Base-by-base conservation (phyloP, 2,888 invertebrate species). In the Diplolepis rosae region DNA sequence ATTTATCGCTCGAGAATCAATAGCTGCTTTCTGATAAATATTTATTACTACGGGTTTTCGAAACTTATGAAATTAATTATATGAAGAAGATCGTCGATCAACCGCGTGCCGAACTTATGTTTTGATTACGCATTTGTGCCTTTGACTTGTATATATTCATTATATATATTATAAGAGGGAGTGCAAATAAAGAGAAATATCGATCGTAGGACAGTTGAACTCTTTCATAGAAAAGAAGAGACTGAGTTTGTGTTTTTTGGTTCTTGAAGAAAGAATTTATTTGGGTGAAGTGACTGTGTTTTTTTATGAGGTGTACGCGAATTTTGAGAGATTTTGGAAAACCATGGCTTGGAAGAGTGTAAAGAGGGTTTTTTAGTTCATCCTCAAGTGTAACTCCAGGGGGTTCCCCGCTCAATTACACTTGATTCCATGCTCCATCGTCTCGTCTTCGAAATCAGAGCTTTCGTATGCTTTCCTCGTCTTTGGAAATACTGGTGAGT, bases 391-490 rank as follows among this genome's bases (percentile, higher is more conserved):
- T 61, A 61, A 61, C 39, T n/a, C 24, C 9, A 61, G 24, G 24
- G 39, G n/a, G 61, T 61, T 61, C 27, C 15, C 39, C 39, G 39
- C 61, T 61, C 39, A 39, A 39, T 61, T 61, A 61, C 61, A 24
- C 61, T 39, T 27, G 15, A 61, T 61, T 61, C 15, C 39, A 39
- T 61, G 39, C 24, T 61, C 9, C 39, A 42, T 42, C 39, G 39
- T 39, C 61, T 61, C 39, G 39, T 42, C 61, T 24, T 24, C 39
- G 61, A 61, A 61, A 61, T 35, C 39, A 39, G 61, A 61, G 39
- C 39, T 61, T 61, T 42, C 24, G 7, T 39, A 61, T 61, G 61
- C 27, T 61, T 61, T 61, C 15, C 61, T 35, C 39, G 56, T 56
- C n/a, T n/a, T 27, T 24, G 27, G 27, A 22, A 50, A 50, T 27